Percentiles rank a stretch among this genome's conserved stretches.
phyloP scores from a whole-genome alignment of 1,140 invertebrate genomes.

The Wiebesia pumilae region DNA sequence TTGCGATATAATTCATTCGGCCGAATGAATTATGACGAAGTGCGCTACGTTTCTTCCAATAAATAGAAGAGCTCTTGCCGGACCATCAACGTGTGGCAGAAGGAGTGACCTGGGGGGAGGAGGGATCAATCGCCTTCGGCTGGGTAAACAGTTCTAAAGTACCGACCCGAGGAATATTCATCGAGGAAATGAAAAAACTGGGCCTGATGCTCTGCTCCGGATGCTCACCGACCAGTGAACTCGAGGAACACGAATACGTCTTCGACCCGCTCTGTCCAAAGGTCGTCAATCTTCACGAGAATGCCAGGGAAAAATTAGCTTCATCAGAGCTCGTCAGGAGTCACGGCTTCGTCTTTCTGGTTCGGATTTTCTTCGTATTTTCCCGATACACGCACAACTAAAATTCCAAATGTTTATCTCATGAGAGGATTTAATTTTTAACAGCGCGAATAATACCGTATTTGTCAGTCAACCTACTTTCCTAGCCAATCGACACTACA shows the following conservation, averaged over 20 bases:
- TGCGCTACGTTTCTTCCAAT: neutral
- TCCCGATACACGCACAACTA: neutral
- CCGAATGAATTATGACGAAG: too few species aligned
- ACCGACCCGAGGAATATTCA: constrained; percentile 60
- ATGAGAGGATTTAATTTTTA: too few species aligned
- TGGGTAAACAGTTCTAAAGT: constrained; percentile 84
- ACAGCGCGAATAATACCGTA: too few species aligned
- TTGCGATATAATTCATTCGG: too few species aligned
- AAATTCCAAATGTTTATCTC: too few species aligned
- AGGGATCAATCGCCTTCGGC: constrained; percentile 80
- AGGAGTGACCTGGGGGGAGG: constrained; percentile 77
- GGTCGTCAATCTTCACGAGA: constrained; percentile 81
- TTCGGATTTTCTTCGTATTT: constrained; percentile 60
- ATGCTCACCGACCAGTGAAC: constrained; percentile 43
- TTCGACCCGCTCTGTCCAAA: constrained; percentile 82
- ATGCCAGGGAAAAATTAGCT: constrained; percentile 76
- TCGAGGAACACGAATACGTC: constrained; percentile 62
- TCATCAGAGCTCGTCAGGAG: constrained; percentile 78
- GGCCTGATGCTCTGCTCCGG: constrained; percentile 57
- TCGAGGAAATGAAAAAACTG: constrained; percentile 65
- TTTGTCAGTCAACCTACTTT: too few species aligned
- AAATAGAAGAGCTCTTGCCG: constrained; percentile 80
- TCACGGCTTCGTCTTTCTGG: constrained; percentile 79
- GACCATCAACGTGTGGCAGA: constrained; percentile 79
- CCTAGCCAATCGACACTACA: too few species aligned